Base-by-base conservation (phyloP, 2,113 vertebrate genomes). In the Gnathonemus longibarbis region DNA sequence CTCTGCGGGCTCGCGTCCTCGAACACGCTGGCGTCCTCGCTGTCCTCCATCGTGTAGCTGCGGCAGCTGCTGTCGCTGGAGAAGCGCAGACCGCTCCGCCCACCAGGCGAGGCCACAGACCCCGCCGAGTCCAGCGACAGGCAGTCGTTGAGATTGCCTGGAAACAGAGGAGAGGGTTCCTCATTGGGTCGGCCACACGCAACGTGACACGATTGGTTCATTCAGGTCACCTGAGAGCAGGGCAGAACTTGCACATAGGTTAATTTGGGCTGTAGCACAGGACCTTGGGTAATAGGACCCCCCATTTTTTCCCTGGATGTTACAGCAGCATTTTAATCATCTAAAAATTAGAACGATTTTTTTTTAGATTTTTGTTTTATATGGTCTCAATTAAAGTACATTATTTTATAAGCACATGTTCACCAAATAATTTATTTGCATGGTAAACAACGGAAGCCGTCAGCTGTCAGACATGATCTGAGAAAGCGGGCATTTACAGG, bases 51-150 rank as follows among this genome's bases (percentile, higher is more conserved):
- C 95, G 97, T 92, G 2, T 93, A 93, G 88, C 98, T 99, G 46
- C 91, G 95, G 90, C 94, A 98, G 93, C 98, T 99, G 94, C 98
- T 97, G 93, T 95, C 96, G 0, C 98, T 99, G 91, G 97, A 98
- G 21, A 97, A 94, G 1, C 97, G 96, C 0, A 93, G 92, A 13
- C 95, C 91, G n/a, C 70, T 1, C 88, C 0, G 48, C 0, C 92
- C 6, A 0, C 89, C 9, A 1, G 88, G 91, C 0, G 92, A 95
- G 0, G 77, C 90, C 10, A 91, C 5, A 2, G 91, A 87, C 0
- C 89, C 9, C 2, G 87, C 91, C 0, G 92, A 95, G 0, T 66
- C 90, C 10, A 86, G 89, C 0, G 90, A 50, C 0, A 92, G 95
- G 90, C 93, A 92, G 52, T 94, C 93, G 0, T 93, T 95, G 66